A percentile compares a stretch with the other conserved stretches of the same genome.
These are phyloP conservation scores for Megaceryle maxima DNA, from an alignment of 2,113 vertebrate genomes.

Conservation along the genomic window DNA sequence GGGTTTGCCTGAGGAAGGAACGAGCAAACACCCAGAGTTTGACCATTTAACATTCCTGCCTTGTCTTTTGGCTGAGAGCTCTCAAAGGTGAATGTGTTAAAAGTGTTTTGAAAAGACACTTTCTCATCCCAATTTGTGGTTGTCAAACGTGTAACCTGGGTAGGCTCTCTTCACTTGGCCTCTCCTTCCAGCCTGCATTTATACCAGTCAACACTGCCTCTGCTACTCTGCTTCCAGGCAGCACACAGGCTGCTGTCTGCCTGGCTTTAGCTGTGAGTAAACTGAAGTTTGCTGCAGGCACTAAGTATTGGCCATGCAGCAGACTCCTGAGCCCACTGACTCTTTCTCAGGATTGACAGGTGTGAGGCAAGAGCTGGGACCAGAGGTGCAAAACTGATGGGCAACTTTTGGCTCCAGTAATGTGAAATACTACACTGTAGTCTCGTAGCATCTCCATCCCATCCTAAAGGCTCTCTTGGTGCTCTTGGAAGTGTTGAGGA, in stretches of 20 bases:
- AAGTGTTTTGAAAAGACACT: constrained; percentile 16
- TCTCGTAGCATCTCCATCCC: background rate
- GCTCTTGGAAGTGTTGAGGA: background rate
- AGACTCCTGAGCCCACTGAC: background rate
- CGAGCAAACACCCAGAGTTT: background rate
- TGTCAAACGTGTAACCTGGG: background rate
- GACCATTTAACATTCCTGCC: constrained; percentile 1
- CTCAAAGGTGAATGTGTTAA: background rate
- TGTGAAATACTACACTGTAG: background rate
- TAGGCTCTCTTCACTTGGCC: background rate
- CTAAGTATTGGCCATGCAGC: background rate
- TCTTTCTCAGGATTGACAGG: background rate
- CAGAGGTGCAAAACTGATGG: background rate
- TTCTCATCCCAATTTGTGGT: background rate
- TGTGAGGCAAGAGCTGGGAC: background rate
- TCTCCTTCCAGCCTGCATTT: background rate
- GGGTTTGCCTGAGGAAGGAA: background rate
- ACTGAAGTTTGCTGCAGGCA: background rate
- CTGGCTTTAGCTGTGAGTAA: background rate
- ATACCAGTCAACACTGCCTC: background rate
- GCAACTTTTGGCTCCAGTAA: background rate
- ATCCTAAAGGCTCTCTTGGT: background rate
- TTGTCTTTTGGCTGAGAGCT: constrained; percentile 11
- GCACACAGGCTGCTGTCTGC: background rate
- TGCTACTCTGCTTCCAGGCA: background rate